Base-by-base conservation (phyloP, 2,888 invertebrate species). In the Carcina quercana region DNA sequence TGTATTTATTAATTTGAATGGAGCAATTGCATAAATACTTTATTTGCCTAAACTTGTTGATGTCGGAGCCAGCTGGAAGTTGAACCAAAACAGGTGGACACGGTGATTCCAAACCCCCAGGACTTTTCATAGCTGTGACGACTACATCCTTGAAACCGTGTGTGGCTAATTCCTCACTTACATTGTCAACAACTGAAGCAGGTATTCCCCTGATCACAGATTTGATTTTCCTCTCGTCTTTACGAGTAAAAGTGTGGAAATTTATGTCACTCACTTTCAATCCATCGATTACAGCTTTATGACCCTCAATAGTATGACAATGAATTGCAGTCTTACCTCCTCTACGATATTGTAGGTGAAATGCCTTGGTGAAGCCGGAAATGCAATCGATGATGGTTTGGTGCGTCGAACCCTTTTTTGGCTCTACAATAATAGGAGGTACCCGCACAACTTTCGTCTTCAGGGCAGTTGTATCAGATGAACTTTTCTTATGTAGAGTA, bases 291-390 rank as follows among this genome's bases (percentile, higher is more conserved):
- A 28, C 11, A 2, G 11, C 3, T 11, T 15, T 2, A n/a, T 33
- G 33, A 4, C 12, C 11, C 2, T 17, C 28, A 13, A 4, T 5
- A 1, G 10, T 13, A 19, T 25, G 2, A 13, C 27, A 32, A 5
- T 13, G 3, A 1, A 32, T 7, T 10, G 28, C 14, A 3, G 22
- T 7, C 10, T 27, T 27, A 7, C 28, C 28, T 2, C 15, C 22
- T 7, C 32, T 27, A 15, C 15, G 15, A 10, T 37, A 37, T 19
- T 30, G 25, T 1, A 37, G 24, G 15, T 33, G 33, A 24, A 33
- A 37, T 0, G 15, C 10, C 14, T 30, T 37, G 7, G 27, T 30
- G 15, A 13, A 12, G 5, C 13, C 15, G 2, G 3, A 7, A 5
- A 33, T 12, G 3, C 15, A 1, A 6, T 11, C 3, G 10, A 17